Percentiles rank a stretch among this genome's conserved stretches.
phyloP scores from a whole-genome alignment of 2,888 invertebrate species.

The Stomorhina lunata region DNA sequence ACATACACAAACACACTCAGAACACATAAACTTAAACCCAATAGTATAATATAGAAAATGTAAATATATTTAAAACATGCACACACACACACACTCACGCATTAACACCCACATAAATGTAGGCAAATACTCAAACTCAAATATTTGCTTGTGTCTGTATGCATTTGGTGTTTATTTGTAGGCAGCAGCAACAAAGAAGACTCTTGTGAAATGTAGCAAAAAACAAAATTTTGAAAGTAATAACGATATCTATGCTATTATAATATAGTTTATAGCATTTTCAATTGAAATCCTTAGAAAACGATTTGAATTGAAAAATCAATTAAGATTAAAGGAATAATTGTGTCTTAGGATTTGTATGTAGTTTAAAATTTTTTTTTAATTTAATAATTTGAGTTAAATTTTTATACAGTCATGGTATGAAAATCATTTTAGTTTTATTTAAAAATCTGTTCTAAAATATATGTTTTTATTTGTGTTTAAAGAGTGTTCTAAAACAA shows the following conservation, averaged over 20 bases:
- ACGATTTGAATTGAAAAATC: neutral
- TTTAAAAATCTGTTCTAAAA: neutral
- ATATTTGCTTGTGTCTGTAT: slow-evolving; percentile 11
- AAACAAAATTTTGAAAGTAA: neutral
- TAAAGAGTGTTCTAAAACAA: no score
- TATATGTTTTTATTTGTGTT: neutral
- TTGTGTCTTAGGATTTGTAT: no score
- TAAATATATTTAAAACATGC: neutral
- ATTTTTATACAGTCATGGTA: no score
- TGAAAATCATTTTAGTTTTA: no score
- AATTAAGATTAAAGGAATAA: no score
- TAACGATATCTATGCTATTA: slow-evolving; percentile 15
- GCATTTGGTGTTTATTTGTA: neutral
- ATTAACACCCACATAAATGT: neutral
- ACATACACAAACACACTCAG: neutral
- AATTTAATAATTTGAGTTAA: no score
- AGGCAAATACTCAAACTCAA: neutral
- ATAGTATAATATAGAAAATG: slow-evolving; percentile 12
- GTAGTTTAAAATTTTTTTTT: no score
- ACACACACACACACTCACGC: neutral
- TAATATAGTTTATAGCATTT: slow-evolving; percentile 18
- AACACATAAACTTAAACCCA: slow-evolving; percentile 10
- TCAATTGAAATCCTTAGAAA: slow-evolving; percentile 14
- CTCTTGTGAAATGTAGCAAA: neutral
- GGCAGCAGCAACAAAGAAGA: neutral